Percentiles rank a stretch among this genome's conserved stretches.
Conservation (phyloP, 2,888 invertebrate genomes). For the Chymomyza fuscimana region DNA sequence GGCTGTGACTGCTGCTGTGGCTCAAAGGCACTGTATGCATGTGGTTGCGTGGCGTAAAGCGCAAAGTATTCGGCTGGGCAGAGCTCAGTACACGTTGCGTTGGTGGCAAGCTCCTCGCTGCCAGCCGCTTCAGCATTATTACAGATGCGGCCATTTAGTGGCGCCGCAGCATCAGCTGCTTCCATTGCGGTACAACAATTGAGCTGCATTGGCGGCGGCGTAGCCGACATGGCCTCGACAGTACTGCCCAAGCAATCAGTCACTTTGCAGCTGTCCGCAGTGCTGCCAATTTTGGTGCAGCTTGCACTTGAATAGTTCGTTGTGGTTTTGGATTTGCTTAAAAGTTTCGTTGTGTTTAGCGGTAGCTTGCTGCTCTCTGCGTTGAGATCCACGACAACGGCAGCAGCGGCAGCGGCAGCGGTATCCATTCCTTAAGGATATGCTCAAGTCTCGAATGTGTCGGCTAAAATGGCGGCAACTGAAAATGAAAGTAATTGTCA, state of each 20-base stretch:
- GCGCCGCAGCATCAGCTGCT: constrained; percentile 18
- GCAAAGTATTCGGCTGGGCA: constrained; percentile 6
- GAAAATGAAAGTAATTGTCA: constrained; percentile 49
- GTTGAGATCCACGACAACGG: constrained; percentile 63
- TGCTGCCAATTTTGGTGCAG: constrained; percentile 35
- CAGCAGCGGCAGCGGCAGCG: constrained; percentile 65
- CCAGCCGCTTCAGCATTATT: constrained; percentile 37
- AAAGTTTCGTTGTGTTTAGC: constrained; percentile 31
- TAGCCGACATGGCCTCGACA: constrained; percentile 72
- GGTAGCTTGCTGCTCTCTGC: constrained; percentile 49
- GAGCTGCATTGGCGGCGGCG: constrained; percentile 66
- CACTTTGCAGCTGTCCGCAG: constrained; percentile 16
- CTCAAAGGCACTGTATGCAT: constrained; percentile 1
- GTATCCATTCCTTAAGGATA: constrained; percentile 55
- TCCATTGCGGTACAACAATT: constrained; percentile 36
- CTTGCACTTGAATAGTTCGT: constrained; percentile 30
- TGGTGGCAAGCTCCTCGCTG: constrained; percentile 36
- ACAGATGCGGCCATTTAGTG: constrained; percentile 38
- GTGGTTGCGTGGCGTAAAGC: background rate
- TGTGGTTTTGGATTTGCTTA: constrained; percentile 37
- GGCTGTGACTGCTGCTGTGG: constrained; percentile 1
- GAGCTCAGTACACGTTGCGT: background rate
- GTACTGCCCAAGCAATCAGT: constrained; percentile 68
- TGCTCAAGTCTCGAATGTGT: constrained; percentile 18
- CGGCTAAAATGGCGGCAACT: constrained; percentile 45